Evolutionary conservation across 2,888 invertebrate genomes (phyloP).

Genomic region (Cybosia mesomella): DNA sequence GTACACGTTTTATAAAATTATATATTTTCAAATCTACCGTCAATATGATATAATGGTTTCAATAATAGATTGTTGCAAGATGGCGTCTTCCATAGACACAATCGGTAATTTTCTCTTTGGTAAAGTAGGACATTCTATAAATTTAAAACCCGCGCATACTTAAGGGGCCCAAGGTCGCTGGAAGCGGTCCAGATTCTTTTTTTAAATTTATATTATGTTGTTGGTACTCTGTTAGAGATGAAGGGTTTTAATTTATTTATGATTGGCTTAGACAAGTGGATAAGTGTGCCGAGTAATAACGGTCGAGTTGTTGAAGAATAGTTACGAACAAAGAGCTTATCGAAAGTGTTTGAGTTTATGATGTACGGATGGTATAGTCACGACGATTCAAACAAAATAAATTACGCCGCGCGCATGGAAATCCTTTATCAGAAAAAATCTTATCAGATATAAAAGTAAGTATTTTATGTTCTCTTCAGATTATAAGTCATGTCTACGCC

Average conservation of each 20-base stretch:
- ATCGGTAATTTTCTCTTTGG: constrained; percentile 63
- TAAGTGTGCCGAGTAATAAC: constrained; percentile 29
- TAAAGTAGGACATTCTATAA: constrained; percentile 79
- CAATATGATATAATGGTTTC: constrained; percentile 46
- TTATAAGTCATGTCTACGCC: background rate
- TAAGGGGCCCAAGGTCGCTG: constrained; percentile 83
- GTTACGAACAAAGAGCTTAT: constrained; percentile 2
- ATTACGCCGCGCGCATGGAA: background rate
- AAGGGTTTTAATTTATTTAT: constrained; percentile 60
- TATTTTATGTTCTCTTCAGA: background rate
- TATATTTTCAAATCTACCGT: constrained; percentile 38
- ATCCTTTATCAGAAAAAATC: background rate
- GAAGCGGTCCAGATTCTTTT: constrained; percentile 77
- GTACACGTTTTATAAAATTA: constrained; percentile 41
- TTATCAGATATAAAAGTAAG: background rate
- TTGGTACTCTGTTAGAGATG: constrained; percentile 54
- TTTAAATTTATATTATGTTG: constrained; percentile 63
- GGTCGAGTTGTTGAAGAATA: constrained; percentile 4
- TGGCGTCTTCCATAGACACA: constrained; percentile 42
- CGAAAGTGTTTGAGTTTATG: background rate
- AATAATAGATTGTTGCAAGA: constrained; percentile 41
- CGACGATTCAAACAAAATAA: background rate
- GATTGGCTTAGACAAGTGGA: constrained; percentile 38
- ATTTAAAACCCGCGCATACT: constrained; percentile 70
- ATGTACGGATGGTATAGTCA: background rate